Evolutionary conservation across 2,113 vertebrate genomes (phyloP).

Genomic region (Phaethon lepturus): DNA sequence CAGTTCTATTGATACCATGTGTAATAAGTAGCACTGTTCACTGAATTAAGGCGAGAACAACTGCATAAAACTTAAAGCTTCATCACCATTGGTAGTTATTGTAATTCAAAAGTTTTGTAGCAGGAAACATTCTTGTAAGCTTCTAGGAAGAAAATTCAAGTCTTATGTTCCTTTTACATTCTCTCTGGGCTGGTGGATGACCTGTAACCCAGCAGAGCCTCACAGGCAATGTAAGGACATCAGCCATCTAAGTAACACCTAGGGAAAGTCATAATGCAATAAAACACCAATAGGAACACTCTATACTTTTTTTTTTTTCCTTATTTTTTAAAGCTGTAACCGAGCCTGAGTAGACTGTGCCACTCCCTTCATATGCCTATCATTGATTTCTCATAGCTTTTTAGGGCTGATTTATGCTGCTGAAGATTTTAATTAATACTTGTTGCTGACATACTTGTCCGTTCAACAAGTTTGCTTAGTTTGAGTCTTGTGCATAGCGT

Average conservation of each 20-base stretch:
- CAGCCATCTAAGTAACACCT: neutral
- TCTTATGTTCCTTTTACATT: neutral
- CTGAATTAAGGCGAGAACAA: neutral
- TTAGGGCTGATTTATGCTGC: neutral
- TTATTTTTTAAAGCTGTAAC: neutral
- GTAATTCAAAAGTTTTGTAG: neutral
- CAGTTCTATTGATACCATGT: neutral
- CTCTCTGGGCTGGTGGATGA: neutral
- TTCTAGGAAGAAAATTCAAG: neutral
- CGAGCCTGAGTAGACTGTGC: neutral
- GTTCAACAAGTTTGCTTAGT: neutral
- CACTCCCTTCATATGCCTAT: neutral
- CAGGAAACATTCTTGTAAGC: neutral
- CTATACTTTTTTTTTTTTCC: fast-evolving
- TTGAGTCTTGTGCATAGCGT: neutral
- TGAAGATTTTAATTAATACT: neutral
- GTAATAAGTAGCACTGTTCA: neutral
- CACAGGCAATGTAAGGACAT: neutral
- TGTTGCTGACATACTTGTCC: neutral
- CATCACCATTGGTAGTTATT: neutral
- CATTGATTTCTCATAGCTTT: neutral
- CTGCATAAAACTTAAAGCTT: neutral
- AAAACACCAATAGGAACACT: neutral
- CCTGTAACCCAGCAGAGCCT: neutral
- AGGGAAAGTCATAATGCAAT: neutral